These are phyloP conservation scores for Ploceus nigricollis DNA, from an alignment of 2,113 vertebrate genomes.

Conservation along the genomic window DNA sequence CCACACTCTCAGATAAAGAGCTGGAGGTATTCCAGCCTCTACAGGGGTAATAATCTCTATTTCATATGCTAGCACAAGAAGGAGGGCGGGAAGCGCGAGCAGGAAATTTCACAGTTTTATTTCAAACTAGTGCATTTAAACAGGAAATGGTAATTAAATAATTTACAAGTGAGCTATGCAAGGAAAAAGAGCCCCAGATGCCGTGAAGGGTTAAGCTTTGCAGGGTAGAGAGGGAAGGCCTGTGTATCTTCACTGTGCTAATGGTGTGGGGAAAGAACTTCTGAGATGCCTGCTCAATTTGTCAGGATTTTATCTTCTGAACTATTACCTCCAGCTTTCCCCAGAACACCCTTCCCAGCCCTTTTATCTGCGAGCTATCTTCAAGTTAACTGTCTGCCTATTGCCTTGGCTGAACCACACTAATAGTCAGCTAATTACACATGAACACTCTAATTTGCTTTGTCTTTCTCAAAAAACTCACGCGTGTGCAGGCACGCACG, in stretches of 20 bases:
- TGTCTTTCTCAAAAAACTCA: not conserved
- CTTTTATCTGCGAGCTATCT: constrained; percentile 13
- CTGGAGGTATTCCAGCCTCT: not conserved
- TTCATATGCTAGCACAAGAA: not conserved
- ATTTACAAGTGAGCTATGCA: not conserved
- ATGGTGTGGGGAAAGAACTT: not conserved
- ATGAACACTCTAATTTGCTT: constrained; percentile 38
- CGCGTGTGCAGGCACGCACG: not conserved
- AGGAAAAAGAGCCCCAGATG: not conserved
- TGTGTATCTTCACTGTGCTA: not conserved
- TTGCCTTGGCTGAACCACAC: constrained; percentile 25
- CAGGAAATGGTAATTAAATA: not conserved
- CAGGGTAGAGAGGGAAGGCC: not conserved
- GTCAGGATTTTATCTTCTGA: constrained; percentile 17
- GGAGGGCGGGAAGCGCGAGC: not conserved
- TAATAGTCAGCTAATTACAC: constrained; percentile 54
- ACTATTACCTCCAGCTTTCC: not conserved
- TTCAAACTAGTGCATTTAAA: not conserved
- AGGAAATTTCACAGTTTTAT: not conserved
- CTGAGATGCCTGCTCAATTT: constrained; percentile 11
- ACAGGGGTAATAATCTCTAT: not conserved
- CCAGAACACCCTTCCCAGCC: not conserved
- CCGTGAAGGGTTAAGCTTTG: not conserved
- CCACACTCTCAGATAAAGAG: not conserved
- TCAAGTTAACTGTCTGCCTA: not conserved